Base-by-base conservation (phyloP, 1,140 invertebrate species). In the Aphaenogaster floridana region DNA sequence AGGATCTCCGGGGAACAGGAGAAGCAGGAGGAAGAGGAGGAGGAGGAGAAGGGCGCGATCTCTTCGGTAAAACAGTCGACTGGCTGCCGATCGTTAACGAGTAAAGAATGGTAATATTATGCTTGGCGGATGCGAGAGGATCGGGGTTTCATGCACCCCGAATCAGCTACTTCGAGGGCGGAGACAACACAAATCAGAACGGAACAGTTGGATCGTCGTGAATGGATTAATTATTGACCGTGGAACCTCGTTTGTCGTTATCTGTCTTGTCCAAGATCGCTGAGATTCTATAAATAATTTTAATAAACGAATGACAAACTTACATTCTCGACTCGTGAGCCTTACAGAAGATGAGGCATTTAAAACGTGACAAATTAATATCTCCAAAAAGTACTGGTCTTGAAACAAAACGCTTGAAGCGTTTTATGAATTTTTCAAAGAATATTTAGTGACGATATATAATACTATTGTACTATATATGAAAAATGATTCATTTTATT, bases 91-190 rank as follows among this genome's bases (percentile, higher is more conserved):
- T 91, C 90, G 90, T 91, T 91, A 91, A 91, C 88, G 87, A 84
- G 83, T 91, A 91, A 91, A 89, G 83, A 89, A 91, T 91, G 89
- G 77, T 90, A 91, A 91, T 91, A 91, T 91, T 91, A 91, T 91
- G 89, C 89, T 77, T 68, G 71, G 79, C 36, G 59, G 84, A 87
- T 89, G 50, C 57, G 80, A 68, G 34, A 86, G 3, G 36, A 71
- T 59, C 50, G 50, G 15, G 50, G 39, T 76, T 61, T 28, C 74
- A 68, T 54, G 28, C 63, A 69, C 54, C 34, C 36, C 42, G n/a
- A 84, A 69, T 84, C 63, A 66, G 48, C 74, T 79, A 57, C 34
- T 28, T 81, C 39, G 15, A 86, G 80, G 80, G 81, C 69, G 81
- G 69, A 8, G 61, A 84, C 54, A 28, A 63, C 61, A 85, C 86